These are phyloP conservation scores for Merodon equestris DNA, from an alignment of 2,888 invertebrate genomes.

Conservation along the genomic window DNA sequence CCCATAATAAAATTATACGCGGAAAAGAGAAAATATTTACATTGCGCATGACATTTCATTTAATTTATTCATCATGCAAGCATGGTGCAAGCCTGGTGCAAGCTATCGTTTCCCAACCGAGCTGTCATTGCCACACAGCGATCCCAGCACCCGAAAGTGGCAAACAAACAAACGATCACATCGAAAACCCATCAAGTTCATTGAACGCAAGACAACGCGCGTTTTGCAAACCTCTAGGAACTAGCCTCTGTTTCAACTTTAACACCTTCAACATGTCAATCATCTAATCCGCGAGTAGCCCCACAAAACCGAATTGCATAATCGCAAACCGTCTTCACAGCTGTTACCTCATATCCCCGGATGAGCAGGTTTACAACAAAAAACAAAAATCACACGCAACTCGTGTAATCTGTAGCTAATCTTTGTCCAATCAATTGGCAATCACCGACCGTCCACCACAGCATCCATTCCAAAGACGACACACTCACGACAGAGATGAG, in stretches of 20 bases:
- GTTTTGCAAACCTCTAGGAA: constrained; percentile 34
- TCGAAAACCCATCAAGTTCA: constrained; percentile 45
- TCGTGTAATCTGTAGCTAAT: constrained; percentile 46
- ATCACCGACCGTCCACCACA: constrained; percentile 24
- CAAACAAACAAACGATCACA: constrained; percentile 5
- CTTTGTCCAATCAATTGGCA: constrained; percentile 42
- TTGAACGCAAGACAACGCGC: constrained; percentile 33
- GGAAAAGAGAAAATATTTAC: not conserved
- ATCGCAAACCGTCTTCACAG: too few relatives aligned
- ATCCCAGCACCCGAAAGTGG: not conserved
- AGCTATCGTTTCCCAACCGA: constrained; percentile 21
- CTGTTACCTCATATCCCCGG: constrained; percentile 49
- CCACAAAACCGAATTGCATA: constrained; percentile 1
- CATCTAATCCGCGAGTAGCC: constrained; percentile 12
- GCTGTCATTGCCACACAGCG: not conserved
- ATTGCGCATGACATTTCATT: constrained; percentile 12
- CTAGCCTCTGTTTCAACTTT: too few relatives aligned
- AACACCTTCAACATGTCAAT: constrained; percentile 22
- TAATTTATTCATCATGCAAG: too few relatives aligned
- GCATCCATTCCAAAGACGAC: constrained; percentile 27
- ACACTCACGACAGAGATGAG: constrained; percentile 9
- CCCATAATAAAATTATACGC: too few relatives aligned
- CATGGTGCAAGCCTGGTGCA: not conserved
- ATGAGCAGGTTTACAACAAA: constrained; percentile 37
- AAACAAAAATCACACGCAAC: constrained; percentile 19